Evolutionary conservation across 1,140 invertebrate species (phyloP), one percentile per base, ranked within the genome.

Genomic region (Trachelipus rathkii): DNA sequence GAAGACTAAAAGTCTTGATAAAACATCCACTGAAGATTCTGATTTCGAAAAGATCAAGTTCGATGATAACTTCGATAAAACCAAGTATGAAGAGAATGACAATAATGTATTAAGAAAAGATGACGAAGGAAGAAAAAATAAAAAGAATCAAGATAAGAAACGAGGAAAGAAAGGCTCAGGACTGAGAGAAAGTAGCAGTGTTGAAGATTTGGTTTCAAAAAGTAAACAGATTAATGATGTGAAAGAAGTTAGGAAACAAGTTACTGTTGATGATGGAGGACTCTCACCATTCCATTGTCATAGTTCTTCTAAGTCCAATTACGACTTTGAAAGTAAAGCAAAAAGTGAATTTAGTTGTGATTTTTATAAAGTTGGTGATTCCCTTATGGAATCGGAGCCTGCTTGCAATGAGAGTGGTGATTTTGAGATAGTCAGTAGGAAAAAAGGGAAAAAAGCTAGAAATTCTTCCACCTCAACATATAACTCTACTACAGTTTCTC

Each of bases 251-350:
- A 72, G 77, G 13, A 81, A 81, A 53, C 79, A 81, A 46, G 76
- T 78, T n/a, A 81, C 79, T 44, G 77, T 81, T 24, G 79, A 81
- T 60, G 79, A 81, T 77, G 79, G 77, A 43, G 75, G 75, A 19
- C 75, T 74, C 50, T 74, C 75, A 50, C 72, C 74, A 72, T 76
- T 76, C 72, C 71, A 75, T 43, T 75, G 68, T 66, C 67, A 74
- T 74, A 76, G 73, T 44, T 75, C 33, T 78, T 77, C 33, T 9
- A 75, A 44, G 44, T 60, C 53, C 19, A 75, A 75, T 68, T 73
- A 46, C n/a, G 53, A 50, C 23, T 53, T 73, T 13, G 67, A 73
- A 43, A 44, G 23, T 33, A 23, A n/a, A 46, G n/a, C 24, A 1
- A 75, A 75, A 44, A 75, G 73, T 75, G 79, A 81, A 45, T 81